These are phyloP conservation scores for Merops nubicus DNA, from an alignment of 2,113 vertebrate genomes.

Conservation along the genomic window DNA sequence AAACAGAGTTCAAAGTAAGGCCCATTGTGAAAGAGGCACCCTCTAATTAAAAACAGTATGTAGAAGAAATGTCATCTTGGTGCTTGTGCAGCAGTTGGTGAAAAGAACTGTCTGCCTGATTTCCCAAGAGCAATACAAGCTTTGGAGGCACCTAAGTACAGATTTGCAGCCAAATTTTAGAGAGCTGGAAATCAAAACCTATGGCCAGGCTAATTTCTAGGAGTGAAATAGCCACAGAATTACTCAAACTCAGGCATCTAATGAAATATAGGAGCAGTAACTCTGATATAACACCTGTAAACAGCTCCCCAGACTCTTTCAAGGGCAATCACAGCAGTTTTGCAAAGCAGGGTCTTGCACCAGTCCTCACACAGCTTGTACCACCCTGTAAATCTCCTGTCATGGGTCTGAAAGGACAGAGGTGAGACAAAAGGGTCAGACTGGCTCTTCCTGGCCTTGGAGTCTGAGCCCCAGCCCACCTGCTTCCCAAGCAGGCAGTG, in stretches of 20 bases:
- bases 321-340: neutral
- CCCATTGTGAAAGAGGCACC: neutral
- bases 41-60: neutral
- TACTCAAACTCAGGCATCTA: neutral
- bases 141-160: neutral
- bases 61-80: neutral
- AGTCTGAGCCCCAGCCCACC: neutral
- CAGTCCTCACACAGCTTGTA: neutral
- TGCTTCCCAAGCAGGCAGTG: neutral
- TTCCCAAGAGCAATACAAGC: neutral
- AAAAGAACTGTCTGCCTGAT: neutral
- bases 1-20: neutral
- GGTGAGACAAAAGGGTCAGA: accelerated
- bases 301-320: neutral
- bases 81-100: neutral
- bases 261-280: neutral
- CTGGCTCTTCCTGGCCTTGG: neutral
- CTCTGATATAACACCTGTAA: neutral
- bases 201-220: neutral
- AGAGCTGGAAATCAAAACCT: neutral
- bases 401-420: neutral
- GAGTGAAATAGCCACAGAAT: neutral
- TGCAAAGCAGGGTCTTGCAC: neutral
- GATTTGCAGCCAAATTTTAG: neutral
- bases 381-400: neutral